These are phyloP conservation scores for Nezara viridula DNA, from an alignment of 2,888 invertebrate genomes.

Conservation along the genomic window DNA sequence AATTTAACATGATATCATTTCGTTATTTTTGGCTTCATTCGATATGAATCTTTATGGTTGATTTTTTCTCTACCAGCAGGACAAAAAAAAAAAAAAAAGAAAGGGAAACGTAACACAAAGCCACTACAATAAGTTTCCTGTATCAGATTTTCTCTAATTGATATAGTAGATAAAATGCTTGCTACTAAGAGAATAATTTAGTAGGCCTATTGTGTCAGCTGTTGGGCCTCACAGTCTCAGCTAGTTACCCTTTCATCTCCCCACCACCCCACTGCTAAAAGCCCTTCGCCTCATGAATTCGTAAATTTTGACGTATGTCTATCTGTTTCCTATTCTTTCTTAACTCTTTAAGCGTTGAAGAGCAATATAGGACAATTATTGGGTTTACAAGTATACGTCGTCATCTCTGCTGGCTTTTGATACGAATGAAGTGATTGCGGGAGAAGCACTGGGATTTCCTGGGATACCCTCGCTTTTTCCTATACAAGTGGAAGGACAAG, in stretches of 20 bases:
- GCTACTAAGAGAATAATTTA: constrained; percentile 43
- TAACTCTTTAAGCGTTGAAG: neutral
- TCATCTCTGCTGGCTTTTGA: too few relatives aligned
- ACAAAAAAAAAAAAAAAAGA: too few relatives aligned
- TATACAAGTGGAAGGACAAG: too few relatives aligned
- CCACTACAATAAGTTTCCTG: neutral
- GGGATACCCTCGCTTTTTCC: too few relatives aligned
- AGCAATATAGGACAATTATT: neutral
- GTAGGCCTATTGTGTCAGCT: constrained; percentile 41
- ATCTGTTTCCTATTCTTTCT: neutral
- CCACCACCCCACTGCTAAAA: neutral
- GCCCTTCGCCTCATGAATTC: neutral
- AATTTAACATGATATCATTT: too few relatives aligned
- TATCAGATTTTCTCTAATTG: constrained; percentile 2
- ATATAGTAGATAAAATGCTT: neutral
- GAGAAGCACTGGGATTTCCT: too few relatives aligned
- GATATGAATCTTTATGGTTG: neutral
- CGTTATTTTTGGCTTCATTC: too few relatives aligned
- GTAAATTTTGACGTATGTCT: constrained; percentile 29
- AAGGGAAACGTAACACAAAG: neutral
- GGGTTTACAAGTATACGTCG: too few relatives aligned
- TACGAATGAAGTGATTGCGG: too few relatives aligned
- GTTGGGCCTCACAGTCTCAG: neutral
- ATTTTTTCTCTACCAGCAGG: neutral
- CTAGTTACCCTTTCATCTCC: constrained; percentile 50